A percentile compares a stretch with the other conserved stretches of the same genome.
These are phyloP conservation scores for Dendrocincla fuliginosa DNA, from an alignment of 2,797 vertebrate genomes.

Conservation along the genomic window DNA sequence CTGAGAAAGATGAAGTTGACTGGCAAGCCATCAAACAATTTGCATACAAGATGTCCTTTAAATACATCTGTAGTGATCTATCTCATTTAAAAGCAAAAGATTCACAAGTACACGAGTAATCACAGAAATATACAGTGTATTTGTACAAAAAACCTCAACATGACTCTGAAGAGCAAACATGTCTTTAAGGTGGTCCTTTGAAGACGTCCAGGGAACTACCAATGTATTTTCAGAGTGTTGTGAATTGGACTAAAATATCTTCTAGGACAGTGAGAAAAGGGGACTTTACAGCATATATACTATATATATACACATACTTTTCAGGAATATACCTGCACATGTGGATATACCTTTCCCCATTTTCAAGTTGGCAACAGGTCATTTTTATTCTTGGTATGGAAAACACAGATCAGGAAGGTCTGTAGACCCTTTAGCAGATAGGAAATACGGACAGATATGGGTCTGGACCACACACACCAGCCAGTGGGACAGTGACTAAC, in stretches of 20 bases:
- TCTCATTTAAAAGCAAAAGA: neutral
- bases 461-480: rapidly evolving
- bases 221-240: neutral
- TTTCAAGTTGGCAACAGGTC: neutral
- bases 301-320: neutral
- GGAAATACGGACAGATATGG: rapidly evolving
- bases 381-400: neutral
- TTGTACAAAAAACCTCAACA: neutral
- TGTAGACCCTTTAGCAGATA: rapidly evolving
- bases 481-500: rapidly evolving
- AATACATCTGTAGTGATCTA: neutral
- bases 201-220: neutral
- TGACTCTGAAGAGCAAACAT: neutral
- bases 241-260: neutral
- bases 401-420: neutral
- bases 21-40: neutral
- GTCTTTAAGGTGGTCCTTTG: neutral
- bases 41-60: neutral
- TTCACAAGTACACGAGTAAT: neutral
- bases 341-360: rapidly evolving
- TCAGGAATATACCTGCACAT: neutral
- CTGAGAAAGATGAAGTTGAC: neutral
- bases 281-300: neutral
- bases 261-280: neutral
- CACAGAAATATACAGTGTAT: neutral